Conservation (phyloP, 2,888 invertebrate species). For the Aphrophora alni region DNA sequence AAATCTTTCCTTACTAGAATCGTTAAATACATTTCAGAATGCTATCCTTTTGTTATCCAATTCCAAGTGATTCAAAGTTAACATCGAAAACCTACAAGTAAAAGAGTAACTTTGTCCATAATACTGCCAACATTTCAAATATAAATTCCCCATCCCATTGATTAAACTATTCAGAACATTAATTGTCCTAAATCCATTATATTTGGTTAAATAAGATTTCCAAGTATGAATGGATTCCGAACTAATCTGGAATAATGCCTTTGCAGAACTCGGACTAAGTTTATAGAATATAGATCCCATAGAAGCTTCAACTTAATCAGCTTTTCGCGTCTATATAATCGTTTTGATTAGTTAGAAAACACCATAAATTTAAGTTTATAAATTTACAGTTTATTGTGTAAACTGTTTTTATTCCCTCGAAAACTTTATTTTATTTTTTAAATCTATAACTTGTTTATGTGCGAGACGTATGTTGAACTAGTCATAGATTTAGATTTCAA, state of each 20-base stretch:
- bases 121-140: background rate
- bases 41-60: background rate
- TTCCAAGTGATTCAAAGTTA: background rate
- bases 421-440: too few species aligned
- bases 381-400: too few species aligned
- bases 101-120: background rate
- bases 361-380: too few species aligned
- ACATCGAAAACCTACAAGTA: background rate
- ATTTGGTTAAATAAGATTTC: background rate
- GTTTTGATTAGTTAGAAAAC: too few species aligned
- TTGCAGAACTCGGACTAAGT: background rate
- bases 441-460: too few species aligned
- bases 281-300: too few species aligned
- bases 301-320: too few species aligned
- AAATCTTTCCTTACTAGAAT: too few species aligned
- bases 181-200: background rate
- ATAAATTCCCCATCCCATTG: background rate
- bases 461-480: too few species aligned
- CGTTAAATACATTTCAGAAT: background rate
- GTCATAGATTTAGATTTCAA: too few species aligned
- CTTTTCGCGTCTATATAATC: too few species aligned
- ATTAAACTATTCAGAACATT: background rate
- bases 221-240: background rate
- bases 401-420: too few species aligned
- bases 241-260: background rate